A percentile compares a stretch with the other conserved stretches of the same genome.
These are phyloP conservation scores for Zelostemma sp. DNA, from an alignment of 1,140 invertebrate genomes.

Conservation along the genomic window DNA sequence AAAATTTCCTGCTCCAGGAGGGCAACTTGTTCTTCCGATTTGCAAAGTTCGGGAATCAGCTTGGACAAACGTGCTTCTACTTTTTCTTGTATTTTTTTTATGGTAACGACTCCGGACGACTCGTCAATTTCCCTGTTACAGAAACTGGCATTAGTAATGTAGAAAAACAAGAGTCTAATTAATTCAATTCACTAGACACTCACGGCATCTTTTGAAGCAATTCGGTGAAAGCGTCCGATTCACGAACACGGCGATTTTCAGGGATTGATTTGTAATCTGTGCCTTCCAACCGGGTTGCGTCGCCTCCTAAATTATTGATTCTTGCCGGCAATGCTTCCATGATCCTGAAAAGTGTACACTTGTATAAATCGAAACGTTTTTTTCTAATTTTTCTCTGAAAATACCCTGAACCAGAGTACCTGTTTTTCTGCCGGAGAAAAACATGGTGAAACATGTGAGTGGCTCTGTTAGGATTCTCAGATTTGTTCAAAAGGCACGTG, in stretches of 20 bases:
- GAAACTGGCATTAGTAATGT: background rate
- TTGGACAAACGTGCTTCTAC: slow-evolving; percentile 48
- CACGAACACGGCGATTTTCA: slow-evolving; percentile 13
- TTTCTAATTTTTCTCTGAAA: slow-evolving; percentile 3
- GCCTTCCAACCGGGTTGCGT: slow-evolving; percentile 54
- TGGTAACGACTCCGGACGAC: slow-evolving; percentile 39
- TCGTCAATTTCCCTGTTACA: slow-evolving; percentile 1
- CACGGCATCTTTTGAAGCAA: slow-evolving; percentile 30
- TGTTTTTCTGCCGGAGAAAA: slow-evolving; percentile 53
- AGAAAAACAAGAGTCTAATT: no score
- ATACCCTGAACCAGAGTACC: slow-evolving; percentile 47
- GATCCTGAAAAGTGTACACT: slow-evolving; percentile 21
- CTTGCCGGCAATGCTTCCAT: slow-evolving; percentile 57
- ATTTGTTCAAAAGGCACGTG: slow-evolving; percentile 72
- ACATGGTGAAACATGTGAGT: slow-evolving; percentile 74
- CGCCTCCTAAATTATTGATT: slow-evolving; percentile 66
- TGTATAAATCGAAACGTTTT: no score
- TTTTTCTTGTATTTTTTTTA: slow-evolving; percentile 49
- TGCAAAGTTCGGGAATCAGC: slow-evolving; percentile 48
- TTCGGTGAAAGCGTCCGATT: slow-evolving; percentile 50
- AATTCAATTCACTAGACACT: no score
- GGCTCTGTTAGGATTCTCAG: slow-evolving; percentile 59
- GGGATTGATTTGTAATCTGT: slow-evolving; percentile 63
- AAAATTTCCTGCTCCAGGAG: slow-evolving; percentile 47
- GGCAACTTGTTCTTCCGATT: slow-evolving; percentile 50